Conservation (phyloP, 2,797 vertebrate species). For the Girardinus metallicus region DNA sequence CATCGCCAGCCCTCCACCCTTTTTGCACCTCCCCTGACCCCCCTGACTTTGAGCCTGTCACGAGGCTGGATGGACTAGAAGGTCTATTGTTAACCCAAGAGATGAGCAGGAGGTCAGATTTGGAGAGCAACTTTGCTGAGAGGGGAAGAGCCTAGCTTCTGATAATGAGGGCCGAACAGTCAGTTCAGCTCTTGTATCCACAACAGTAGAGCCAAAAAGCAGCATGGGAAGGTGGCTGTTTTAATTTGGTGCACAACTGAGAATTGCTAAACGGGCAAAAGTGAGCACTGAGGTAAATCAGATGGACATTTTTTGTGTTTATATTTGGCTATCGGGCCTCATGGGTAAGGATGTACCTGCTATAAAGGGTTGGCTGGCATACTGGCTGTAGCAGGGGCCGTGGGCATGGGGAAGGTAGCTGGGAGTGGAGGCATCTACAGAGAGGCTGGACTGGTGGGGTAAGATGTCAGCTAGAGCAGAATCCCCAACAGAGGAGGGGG, state of each 20-base stretch:
- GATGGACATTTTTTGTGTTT: slow-evolving; percentile 14
- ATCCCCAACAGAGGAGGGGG: slow-evolving; percentile 84
- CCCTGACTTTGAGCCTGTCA: slow-evolving; percentile 66
- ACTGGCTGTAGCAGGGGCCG: slow-evolving; percentile 87
- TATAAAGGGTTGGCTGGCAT: slow-evolving; percentile 90
- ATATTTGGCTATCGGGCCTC: slow-evolving; percentile 27
- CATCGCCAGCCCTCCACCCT: background rate
- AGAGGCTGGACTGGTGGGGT: slow-evolving; percentile 89
- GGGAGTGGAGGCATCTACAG: slow-evolving; percentile 90
- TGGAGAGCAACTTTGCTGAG: slow-evolving; percentile 49
- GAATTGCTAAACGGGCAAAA: slow-evolving; percentile 11
- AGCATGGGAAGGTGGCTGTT: slow-evolving; percentile 11
- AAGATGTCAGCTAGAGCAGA: slow-evolving; percentile 87
- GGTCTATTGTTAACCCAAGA: slow-evolving; percentile 74
- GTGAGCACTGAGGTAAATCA: slow-evolving; percentile 35
- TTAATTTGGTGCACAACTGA: slow-evolving; percentile 25
- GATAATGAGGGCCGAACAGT: slow-evolving; percentile 75
- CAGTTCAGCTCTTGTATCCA: slow-evolving; percentile 54
- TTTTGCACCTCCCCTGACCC: slow-evolving; percentile 44
- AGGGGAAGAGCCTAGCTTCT: slow-evolving; percentile 42
- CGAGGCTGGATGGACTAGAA: slow-evolving; percentile 61
- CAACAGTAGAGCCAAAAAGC: slow-evolving; percentile 51
- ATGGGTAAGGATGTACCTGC: slow-evolving; percentile 83
- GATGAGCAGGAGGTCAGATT: slow-evolving; percentile 57
- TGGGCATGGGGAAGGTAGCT: slow-evolving; percentile 87